Evolutionary conservation across 2,888 invertebrate species (phyloP).

Genomic region (Scaptomyza reducta): DNA sequence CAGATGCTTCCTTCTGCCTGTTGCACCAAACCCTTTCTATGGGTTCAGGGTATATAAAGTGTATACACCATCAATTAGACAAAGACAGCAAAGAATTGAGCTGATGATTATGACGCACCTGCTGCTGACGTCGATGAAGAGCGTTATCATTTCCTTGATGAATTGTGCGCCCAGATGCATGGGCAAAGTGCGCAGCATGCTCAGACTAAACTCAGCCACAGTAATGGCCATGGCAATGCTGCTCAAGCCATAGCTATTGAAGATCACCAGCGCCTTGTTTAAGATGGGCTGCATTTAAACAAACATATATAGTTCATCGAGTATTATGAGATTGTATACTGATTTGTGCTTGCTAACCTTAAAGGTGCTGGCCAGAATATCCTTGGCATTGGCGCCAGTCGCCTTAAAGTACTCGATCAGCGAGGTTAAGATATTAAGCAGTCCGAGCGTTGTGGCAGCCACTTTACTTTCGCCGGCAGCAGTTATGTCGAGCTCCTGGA

Average conservation of each 20-base stretch:
- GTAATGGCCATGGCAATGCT: conserved; percentile 81
- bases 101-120: conserved; percentile 63
- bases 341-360: conserved; percentile 68
- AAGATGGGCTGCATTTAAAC: conserved; percentile 77
- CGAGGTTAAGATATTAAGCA: conserved; percentile 80
- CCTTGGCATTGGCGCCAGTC: conserved; percentile 81
- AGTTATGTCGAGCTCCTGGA: conserved; percentile 79
- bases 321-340: background rate
- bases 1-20: no score
- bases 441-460: conserved; percentile 75
- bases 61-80: conserved; percentile 13
- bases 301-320: background rate
- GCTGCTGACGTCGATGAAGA: conserved; percentile 83
- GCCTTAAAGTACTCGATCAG: conserved; percentile 83
- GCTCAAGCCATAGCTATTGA: conserved; percentile 80
- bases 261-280: conserved; percentile 83
- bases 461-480: conserved; percentile 80
- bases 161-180: conserved; percentile 82
- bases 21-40: no score
- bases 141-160: conserved; percentile 83
- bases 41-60: no score
- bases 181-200: conserved; percentile 82
- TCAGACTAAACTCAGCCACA: conserved; percentile 83
- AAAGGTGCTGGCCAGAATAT: conserved; percentile 82
- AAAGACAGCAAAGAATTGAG: conserved; percentile 2